Percentiles rank a stretch among this genome's conserved stretches.
phyloP scores from a whole-genome alignment of 2,888 invertebrate genomes.

The Clistopyga incitator region DNA sequence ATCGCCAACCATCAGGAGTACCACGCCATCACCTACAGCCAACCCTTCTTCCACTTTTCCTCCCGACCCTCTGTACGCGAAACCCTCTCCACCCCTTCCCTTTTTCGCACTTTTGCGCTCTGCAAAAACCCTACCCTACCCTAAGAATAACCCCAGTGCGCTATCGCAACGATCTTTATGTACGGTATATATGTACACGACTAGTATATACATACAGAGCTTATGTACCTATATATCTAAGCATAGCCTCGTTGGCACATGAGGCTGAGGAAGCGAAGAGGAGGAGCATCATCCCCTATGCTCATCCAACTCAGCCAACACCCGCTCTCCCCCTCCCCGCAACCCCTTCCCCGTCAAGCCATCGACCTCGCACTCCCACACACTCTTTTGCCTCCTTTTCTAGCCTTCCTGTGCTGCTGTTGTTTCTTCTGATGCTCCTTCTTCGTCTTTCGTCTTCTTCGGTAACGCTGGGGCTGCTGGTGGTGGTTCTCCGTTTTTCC shows the following conservation, averaged over 20 bases:
- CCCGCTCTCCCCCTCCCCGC: constrained; percentile 26
- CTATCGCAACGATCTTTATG: constrained; percentile 76
- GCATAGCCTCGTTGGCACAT: constrained; percentile 46
- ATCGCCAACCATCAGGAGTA: not conserved
- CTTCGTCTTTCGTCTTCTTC: constrained; percentile 49
- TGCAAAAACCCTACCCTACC: constrained; percentile 79
- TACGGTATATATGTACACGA: constrained; percentile 37
- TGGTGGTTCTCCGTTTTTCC: constrained; percentile 30
- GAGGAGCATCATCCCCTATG: constrained; percentile 52
- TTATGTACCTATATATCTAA: constrained; percentile 7
- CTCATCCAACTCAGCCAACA: constrained; percentile 39
- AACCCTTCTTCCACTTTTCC: constrained; percentile 66
- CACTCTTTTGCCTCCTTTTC: constrained; percentile 35
- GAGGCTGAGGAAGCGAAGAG: constrained; percentile 36
- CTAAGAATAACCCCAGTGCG: constrained; percentile 78
- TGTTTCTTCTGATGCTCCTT: constrained; percentile 9
- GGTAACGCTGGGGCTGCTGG: constrained; percentile 4
- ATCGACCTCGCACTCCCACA: constrained; percentile 56
- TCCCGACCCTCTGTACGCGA: constrained; percentile 58
- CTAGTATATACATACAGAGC: not conserved
- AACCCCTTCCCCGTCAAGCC: constrained; percentile 42
- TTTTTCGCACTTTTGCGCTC: constrained; percentile 81
- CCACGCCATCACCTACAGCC: constrained; percentile 50
- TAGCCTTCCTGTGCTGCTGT: constrained; percentile 30
- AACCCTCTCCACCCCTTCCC: constrained; percentile 66